phyloP scores from a whole-genome alignment of 2,888 invertebrate species.

The Phyto melanocephala region DNA sequence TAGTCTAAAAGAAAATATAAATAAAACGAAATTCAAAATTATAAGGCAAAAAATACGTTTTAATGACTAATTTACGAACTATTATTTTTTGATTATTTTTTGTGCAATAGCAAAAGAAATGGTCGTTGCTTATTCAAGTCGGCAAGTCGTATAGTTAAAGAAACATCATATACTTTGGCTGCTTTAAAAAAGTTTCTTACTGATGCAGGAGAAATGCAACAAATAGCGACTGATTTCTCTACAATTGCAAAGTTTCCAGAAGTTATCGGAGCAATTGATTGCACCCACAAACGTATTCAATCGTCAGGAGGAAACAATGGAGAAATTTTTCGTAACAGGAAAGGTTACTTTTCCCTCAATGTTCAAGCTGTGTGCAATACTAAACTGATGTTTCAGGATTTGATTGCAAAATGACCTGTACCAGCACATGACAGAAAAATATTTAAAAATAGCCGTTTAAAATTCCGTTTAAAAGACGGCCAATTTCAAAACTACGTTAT shows the following conservation, averaged over 20 bases:
- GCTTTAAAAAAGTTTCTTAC: conserved; percentile 17
- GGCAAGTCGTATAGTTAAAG: conserved; percentile 2
- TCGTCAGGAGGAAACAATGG: too few relatives aligned
- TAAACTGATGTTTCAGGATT: too few relatives aligned
- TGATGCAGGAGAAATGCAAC: not conserved
- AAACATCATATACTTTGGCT: conserved; percentile 15
- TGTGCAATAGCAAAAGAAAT: too few relatives aligned
- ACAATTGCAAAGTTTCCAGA: not conserved
- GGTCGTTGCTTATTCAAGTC: not conserved
- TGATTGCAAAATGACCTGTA: not conserved
- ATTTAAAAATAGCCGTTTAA: conserved; percentile 15
- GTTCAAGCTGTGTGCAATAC: too few relatives aligned
- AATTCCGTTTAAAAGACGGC: not conserved
- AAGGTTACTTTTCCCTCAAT: not conserved
- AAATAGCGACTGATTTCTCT: not conserved
- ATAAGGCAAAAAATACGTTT: not conserved
- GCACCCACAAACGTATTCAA: too few relatives aligned
- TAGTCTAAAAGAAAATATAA: not conserved
- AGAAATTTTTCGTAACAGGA: too few relatives aligned
- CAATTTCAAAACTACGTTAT: too few relatives aligned
- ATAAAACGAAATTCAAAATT: not conserved
- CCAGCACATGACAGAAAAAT: not conserved
- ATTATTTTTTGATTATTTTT: too few relatives aligned
- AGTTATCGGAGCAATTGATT: too few relatives aligned
- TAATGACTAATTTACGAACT: not conserved